phyloP scores from a whole-genome alignment of 2,888 invertebrate genomes.

The Automeris io region DNA sequence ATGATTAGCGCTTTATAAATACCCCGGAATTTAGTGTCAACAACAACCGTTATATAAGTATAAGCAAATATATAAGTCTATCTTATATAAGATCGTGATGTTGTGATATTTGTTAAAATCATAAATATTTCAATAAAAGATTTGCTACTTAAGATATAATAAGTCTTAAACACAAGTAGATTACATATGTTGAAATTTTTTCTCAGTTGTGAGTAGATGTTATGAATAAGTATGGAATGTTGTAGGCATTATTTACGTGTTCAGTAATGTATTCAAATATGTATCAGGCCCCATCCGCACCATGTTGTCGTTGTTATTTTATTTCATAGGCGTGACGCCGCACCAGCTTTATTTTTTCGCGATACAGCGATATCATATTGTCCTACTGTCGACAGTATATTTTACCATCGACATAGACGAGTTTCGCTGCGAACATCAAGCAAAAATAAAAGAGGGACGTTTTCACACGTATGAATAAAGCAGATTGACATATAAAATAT shows the following conservation, averaged over 20 bases:
- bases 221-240: constrained; percentile 70
- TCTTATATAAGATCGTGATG: no score
- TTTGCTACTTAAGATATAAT: no score
- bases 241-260: constrained; percentile 67
- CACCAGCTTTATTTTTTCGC: constrained; percentile 61
- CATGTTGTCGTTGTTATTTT: constrained; percentile 71
- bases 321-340: constrained; percentile 69
- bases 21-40: no score
- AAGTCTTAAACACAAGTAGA: no score
- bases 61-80: no score
- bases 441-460: constrained; percentile 2
- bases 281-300: constrained; percentile 72
- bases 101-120: no score
- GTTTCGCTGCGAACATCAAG: constrained; percentile 10
- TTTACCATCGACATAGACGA: constrained; percentile 21
- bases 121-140: no score
- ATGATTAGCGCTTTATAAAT: no score
- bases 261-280: constrained; percentile 76
- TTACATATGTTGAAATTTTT: not conserved
- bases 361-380: constrained; percentile 49
- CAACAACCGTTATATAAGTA: no score
- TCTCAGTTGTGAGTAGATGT: constrained; percentile 48
- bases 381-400: constrained; percentile 29
- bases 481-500: not conserved
- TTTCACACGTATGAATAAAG: constrained; percentile 2